phyloP scores from a whole-genome alignment of 2,113 vertebrate genomes.

The Hippocampus barbouri region DNA sequence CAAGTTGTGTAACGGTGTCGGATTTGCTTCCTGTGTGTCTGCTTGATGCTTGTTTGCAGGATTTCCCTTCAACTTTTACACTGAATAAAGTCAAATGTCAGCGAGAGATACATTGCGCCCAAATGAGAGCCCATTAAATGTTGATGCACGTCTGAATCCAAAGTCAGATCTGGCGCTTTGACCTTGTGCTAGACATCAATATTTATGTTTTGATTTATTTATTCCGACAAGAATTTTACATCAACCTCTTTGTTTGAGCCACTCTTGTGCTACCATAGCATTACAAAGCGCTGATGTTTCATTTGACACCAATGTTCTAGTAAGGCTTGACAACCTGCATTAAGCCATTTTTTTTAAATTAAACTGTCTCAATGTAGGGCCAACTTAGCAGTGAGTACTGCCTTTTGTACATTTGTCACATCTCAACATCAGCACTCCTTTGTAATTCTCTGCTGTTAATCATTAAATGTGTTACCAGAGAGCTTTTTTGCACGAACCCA shows the following conservation, averaged over 20 bases:
- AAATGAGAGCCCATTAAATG: background rate
- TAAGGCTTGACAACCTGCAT: background rate
- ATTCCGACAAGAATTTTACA: background rate
- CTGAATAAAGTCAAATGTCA: background rate
- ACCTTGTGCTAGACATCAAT: background rate
- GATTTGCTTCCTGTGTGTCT: background rate
- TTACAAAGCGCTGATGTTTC: background rate
- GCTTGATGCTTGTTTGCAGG: background rate
- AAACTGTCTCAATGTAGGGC: background rate
- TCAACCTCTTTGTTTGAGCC: background rate
- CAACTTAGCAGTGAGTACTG: slow-evolving; percentile 4
- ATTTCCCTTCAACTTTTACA: background rate
- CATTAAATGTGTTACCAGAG: slow-evolving; percentile 61
- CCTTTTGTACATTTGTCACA: slow-evolving; percentile 28
- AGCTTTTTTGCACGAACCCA: slow-evolving; percentile 7
- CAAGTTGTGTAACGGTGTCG: slow-evolving; percentile 2
- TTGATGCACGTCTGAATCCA: background rate
- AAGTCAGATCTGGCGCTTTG: background rate
- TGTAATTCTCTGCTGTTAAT: slow-evolving; percentile 47
- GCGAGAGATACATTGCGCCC: background rate
- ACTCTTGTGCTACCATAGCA: background rate
- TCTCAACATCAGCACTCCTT: slow-evolving; percentile 25
- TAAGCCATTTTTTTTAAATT: too few relatives aligned
- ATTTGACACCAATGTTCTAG: background rate
- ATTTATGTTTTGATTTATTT: background rate